These are phyloP conservation scores for Nephrotoma guestfalica DNA, from an alignment of 2,888 invertebrate species.

Conservation along the genomic window DNA sequence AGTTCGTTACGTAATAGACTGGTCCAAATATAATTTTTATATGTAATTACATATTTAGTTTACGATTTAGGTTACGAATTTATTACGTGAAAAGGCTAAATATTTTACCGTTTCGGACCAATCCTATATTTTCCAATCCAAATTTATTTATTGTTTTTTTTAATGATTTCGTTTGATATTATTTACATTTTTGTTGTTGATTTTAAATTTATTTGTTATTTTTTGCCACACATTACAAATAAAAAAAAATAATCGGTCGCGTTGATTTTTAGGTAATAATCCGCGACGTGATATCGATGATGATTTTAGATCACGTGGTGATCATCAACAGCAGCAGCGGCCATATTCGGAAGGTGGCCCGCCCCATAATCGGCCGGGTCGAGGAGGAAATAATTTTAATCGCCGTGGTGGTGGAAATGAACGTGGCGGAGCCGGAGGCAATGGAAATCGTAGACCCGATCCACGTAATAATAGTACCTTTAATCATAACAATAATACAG, in stretches of 20 bases:
- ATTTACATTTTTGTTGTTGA: not conserved
- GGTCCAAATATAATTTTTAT: not conserved
- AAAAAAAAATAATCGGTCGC: not conserved
- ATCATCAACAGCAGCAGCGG: slow-evolving; percentile 18
- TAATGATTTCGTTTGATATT: not conserved
- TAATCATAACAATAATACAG: not conserved
- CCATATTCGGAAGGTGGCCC: slow-evolving; percentile 4
- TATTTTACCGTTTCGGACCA: not conserved
- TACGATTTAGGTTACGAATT: not conserved
- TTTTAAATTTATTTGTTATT: not conserved
- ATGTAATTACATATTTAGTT: not conserved
- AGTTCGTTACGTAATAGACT: not conserved
- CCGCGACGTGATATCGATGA: slow-evolving; percentile 26
- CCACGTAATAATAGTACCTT: not conserved
- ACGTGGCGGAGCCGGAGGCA: slow-evolving; percentile 19
- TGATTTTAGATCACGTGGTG: slow-evolving; percentile 30
- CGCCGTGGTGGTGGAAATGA: slow-evolving; percentile 21
- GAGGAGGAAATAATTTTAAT: slow-evolving; percentile 21
- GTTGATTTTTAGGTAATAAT: not conserved
- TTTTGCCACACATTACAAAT: not conserved
- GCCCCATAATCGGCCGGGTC: not conserved
- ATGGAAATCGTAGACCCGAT: slow-evolving; percentile 8
- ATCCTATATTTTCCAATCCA: not conserved
- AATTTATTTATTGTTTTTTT: not conserved
- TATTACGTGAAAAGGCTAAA: not conserved